Percentiles rank a stretch among this genome's conserved stretches.
Evolutionary conservation across 2,888 invertebrate species (phyloP).

Genomic region (Tricholauxania praeusta): DNA sequence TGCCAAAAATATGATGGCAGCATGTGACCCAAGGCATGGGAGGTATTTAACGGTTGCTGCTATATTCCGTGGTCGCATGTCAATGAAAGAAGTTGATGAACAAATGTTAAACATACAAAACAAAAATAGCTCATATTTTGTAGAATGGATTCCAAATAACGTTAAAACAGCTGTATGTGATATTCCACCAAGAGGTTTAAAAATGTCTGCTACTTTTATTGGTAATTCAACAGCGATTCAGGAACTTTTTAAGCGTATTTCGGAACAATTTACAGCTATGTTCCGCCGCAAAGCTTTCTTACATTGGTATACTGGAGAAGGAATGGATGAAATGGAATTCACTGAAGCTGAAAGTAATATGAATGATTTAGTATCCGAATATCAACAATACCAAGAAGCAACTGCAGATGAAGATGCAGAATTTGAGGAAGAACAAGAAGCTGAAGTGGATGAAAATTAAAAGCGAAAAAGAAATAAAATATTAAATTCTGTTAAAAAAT

Average conservation of each 20-base stretch:
- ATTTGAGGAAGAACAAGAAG: constrained; percentile 84
- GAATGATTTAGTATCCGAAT: constrained; percentile 90
- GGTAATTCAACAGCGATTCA: constrained; percentile 90
- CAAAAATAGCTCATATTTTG: constrained; percentile 93
- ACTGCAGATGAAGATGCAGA: constrained; percentile 90
- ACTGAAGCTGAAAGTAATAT: constrained; percentile 97
- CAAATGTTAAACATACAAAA: constrained; percentile 97
- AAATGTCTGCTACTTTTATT: constrained; percentile 91
- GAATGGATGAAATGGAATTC: constrained; percentile 98
- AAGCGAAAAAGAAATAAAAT: constrained; percentile 38
- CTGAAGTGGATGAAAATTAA: constrained; percentile 74
- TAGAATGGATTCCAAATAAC: constrained; percentile 96
- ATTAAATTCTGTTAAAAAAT: neutral
- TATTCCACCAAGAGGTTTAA: constrained; percentile 80
- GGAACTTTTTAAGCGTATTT: constrained; percentile 89
- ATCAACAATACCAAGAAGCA: constrained; percentile 94
- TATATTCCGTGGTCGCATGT: constrained; percentile 94
- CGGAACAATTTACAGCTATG: constrained; percentile 92
- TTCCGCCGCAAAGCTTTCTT: constrained; percentile 96
- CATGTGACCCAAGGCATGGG: constrained; percentile 93
- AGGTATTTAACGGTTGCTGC: constrained; percentile 93
- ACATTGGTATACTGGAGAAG: constrained; percentile 98
- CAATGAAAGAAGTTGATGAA: constrained; percentile 91
- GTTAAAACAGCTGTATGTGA: constrained; percentile 95
- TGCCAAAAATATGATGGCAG: constrained; percentile 98